Base-by-base conservation (phyloP, 2,797 vertebrate genomes). In the Pteropus rufus region DNA sequence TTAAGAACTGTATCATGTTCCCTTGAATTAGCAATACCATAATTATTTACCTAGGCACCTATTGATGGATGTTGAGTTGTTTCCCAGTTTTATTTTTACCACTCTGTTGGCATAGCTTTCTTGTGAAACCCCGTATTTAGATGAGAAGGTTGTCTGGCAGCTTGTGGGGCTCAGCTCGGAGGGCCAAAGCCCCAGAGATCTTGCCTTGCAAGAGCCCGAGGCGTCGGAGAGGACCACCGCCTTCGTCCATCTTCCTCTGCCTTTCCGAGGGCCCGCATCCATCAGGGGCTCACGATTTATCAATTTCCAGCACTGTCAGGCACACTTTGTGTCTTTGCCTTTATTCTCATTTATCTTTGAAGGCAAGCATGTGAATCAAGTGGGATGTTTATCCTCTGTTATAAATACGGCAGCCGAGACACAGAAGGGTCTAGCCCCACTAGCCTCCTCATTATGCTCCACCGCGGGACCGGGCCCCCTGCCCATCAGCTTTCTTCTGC, bases 361-460 rank as follows among this genome's bases (percentile, higher is more conserved):
- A 79, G 56, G n/a, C 24, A 29, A 46, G 21, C 58, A 58, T 65
- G 18, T 15, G 65, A 73, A 15, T 56, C 5, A 2, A 16, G 31
- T 4, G 56, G 21, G 26, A 31, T 23, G 34, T 0, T n/a, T 31
- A 5, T 16, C 23, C 16, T 87, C 31, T 79, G 70, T 12, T 21
- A 34, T 54, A 24, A 54, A 21, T 29, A 14, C 8, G 24, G 29
- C 23, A 64, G 5, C 26, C 7, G 69, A 62, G 60, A 4, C 21
- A 24, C 60, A 34, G 24, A 41, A 86, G 16, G 36, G 44, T 19
- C 65, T 3, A 39, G 10, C 21, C 10, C 29, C 10, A 0, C 24
- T 12, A 18, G n/a, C 1, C 3, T 2, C 31, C 29, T 7, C 11
- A 2, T 34, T 16, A 3, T 10, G 56, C 10, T 8, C 26, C 10